Conservation (phyloP, 1,140 invertebrate species). For the Paraescarpia echinospica region DNA sequence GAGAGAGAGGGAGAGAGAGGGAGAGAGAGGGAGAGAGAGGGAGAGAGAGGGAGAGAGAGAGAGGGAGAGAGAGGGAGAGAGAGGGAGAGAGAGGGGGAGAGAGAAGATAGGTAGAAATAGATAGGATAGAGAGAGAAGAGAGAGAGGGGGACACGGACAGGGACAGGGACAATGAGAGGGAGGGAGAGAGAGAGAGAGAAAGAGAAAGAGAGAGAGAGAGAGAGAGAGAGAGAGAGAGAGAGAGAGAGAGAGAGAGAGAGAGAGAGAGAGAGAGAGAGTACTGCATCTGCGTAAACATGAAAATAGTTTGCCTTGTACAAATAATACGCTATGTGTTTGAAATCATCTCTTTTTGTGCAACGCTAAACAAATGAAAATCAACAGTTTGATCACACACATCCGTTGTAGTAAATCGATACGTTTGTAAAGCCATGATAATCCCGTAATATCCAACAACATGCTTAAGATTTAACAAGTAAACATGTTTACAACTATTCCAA, state of each 20-base stretch:
- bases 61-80: constrained; percentile 60
- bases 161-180: constrained; percentile 29
- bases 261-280: not conserved
- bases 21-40: constrained; percentile 35
- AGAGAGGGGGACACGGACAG: not conserved
- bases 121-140: too few relatives aligned
- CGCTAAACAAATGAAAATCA: too few relatives aligned
- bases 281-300: too few relatives aligned
- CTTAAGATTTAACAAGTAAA: too few relatives aligned
- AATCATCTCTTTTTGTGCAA: too few relatives aligned
- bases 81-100: constrained; percentile 27
- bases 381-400: too few relatives aligned
- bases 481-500: too few relatives aligned
- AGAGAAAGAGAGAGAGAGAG: constrained; percentile 37
- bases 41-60: constrained; percentile 12
- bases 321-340: too few relatives aligned
- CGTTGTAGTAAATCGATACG: too few relatives aligned
- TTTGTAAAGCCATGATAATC: too few relatives aligned
- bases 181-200: constrained; percentile 31
- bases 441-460: too few relatives aligned
- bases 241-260: constrained; percentile 24
- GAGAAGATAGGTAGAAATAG: constrained; percentile 7
- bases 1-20: constrained; percentile 31
- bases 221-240: constrained; percentile 31
- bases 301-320: too few relatives aligned